Evolutionary conservation across 1,140 invertebrate genomes (phyloP).

Genomic region (Ceratina japonica): DNA sequence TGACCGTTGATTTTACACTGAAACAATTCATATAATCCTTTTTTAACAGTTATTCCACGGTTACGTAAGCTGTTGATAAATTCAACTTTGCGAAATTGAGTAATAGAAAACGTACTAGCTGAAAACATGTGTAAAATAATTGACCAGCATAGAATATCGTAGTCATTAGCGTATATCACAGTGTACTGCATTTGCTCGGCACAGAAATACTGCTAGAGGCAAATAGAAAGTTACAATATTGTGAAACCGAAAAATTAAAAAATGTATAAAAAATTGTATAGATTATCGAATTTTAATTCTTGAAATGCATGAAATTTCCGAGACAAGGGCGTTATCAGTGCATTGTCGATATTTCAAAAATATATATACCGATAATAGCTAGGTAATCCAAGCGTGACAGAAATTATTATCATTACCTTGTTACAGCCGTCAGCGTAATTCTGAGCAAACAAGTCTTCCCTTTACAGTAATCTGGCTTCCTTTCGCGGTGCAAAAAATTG

Average conservation of each 20-base stretch:
- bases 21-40: background rate
- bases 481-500: background rate
- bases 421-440: background rate
- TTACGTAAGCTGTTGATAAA: background rate
- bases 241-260: background rate
- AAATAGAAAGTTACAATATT: background rate
- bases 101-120: background rate
- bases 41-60: background rate
- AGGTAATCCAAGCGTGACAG: background rate
- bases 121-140: background rate
- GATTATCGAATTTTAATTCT: too few relatives aligned
- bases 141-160: background rate
- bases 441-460: background rate
- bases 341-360: background rate
- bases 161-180: too few relatives aligned
- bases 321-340: too few relatives aligned
- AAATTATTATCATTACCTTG: conserved; percentile 11
- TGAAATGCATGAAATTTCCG: too few relatives aligned
- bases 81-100: background rate
- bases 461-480: background rate
- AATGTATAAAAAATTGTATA: background rate
- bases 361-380: background rate
- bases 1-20: background rate
- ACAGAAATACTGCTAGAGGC: background rate
- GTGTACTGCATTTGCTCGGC: background rate